Percentiles rank a stretch among this genome's conserved stretches.
Conservation (phyloP, 2,888 invertebrate species). For the Ectropis crepuscularia region DNA sequence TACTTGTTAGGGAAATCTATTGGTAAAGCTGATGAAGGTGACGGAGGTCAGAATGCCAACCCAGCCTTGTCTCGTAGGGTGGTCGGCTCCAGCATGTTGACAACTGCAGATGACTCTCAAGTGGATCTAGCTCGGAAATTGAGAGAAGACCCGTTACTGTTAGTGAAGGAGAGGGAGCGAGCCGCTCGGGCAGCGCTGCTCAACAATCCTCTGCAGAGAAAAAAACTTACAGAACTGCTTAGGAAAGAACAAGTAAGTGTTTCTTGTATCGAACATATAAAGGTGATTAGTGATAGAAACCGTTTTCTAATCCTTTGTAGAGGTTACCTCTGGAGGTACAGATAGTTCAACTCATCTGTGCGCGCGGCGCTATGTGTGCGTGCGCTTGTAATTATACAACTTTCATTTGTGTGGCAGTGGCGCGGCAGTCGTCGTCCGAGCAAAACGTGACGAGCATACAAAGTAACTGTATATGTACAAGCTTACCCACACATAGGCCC, state of each 20-base stretch:
- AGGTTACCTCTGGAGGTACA: no score
- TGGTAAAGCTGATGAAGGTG: conserved; percentile 90
- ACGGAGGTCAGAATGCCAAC: conserved; percentile 89
- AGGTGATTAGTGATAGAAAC: no score
- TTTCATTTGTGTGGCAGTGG: no score
- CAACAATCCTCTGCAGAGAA: conserved; percentile 96
- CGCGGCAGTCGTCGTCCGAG: no score
- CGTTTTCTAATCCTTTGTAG: no score
- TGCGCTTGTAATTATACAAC: no score
- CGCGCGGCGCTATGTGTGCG: no score
- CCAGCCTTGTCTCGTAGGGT: conserved; percentile 85
- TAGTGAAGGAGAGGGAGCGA: conserved; percentile 95
- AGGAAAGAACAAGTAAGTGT: conserved; percentile 80
- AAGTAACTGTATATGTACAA: no score
- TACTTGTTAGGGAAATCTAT: conserved; percentile 93
- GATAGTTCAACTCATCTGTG: no score
- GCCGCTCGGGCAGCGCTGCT: conserved; percentile 93
- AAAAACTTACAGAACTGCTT: conserved; percentile 92
- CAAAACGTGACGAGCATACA: no score
- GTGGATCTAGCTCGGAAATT: conserved; percentile 95
- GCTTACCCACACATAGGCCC: no score
- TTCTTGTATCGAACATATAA: background rate
- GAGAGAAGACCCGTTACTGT: conserved; percentile 96
- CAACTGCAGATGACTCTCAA: conserved; percentile 85
- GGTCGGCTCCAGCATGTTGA: conserved; percentile 73